Percentiles rank a stretch among this genome's conserved stretches.
phyloP scores from a whole-genome alignment of 1,140 invertebrate genomes.

The Drosophila bocqueti region DNA sequence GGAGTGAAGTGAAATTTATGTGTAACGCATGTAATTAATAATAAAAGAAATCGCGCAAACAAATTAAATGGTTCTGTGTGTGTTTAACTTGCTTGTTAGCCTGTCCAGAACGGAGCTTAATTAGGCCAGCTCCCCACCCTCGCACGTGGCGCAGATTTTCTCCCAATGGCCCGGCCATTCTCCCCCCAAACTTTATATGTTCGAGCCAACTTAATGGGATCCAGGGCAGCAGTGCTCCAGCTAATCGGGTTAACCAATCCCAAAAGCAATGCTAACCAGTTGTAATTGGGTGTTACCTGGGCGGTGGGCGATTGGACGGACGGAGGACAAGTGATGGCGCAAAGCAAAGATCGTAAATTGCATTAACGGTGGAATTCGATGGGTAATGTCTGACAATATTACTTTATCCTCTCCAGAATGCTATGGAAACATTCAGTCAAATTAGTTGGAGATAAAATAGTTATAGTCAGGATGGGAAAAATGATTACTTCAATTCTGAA shows the following conservation, averaged over 20 bases:
- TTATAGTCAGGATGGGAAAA: not conserved
- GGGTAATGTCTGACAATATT: not conserved
- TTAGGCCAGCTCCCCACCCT: slow-evolving; percentile 42
- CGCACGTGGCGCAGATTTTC: slow-evolving; percentile 3
- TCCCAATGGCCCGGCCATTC: not conserved
- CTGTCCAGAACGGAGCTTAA: slow-evolving; percentile 48
- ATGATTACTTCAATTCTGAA: not conserved
- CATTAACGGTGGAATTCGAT: slow-evolving; percentile 1
- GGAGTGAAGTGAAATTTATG: slow-evolving; percentile 52
- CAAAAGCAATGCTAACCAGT: slow-evolving; percentile 52
- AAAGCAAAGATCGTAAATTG: slow-evolving; percentile 47
- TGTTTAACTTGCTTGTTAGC: slow-evolving; percentile 50
- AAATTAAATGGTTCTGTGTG: slow-evolving; percentile 59
- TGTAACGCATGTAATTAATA: slow-evolving; percentile 64
- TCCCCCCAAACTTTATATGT: slow-evolving; percentile 47
- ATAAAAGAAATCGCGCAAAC: slow-evolving; percentile 58
- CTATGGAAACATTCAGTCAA: slow-evolving; percentile 11
- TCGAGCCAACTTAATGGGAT: slow-evolving; percentile 41
- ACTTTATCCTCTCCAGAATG: not conserved
- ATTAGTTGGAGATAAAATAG: not conserved
- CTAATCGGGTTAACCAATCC: slow-evolving; percentile 54
- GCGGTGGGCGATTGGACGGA: not conserved
- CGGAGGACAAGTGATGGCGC: slow-evolving; percentile 14
- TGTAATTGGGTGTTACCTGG: slow-evolving; percentile 48
- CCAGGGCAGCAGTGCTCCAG: slow-evolving; percentile 19